Evolutionary conservation across 1,140 invertebrate genomes (phyloP), one percentile per base, ranked within the genome.

Genomic region (Dryas iulia): DNA sequence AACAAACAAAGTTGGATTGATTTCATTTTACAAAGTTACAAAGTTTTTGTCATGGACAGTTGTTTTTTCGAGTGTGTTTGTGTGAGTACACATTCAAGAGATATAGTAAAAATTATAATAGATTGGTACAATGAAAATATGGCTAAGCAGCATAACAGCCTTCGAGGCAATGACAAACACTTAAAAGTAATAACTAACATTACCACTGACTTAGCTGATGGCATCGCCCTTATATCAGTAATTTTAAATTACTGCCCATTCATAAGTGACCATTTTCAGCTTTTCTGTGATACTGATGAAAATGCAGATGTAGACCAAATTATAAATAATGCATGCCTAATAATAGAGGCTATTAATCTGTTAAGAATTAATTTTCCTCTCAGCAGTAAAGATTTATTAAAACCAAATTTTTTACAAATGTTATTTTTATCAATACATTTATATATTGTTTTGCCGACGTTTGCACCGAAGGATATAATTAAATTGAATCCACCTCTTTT

Each of bases 1-100:
- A 88, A 77, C 58, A 91, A 91, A 74, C 89, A 91, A 79, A 81
- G 84, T 66, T 91, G 89, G 89, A 71, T 90, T 28, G 89, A 91
- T 70, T 89, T 91, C 57, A 84, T 91, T 74, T 72, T 90, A 63
- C 89, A 91, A 75, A 86, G 82, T 63, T 91, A 90, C 59, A 91
- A 89, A 78, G 87, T 89, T 21, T 91, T 91, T 66, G 72, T 91
- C 31, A 73, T 91, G 79, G 89, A 91, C 28, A 88, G 83, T 59
- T 91, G 89, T 65, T 89, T 89, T 68, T 88, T 87, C 71, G 87
- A 91, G 28, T 89, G 83, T 63, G 76, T 87, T 10, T 88, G 86
- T 66, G 70, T 89, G 12, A 87, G 77, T 73, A 77, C 77, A 5
- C 73, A 83, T 60, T 79, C 81, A 0, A 83, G 83, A 72, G 78